Evolutionary conservation across 1,140 invertebrate genomes (phyloP), one percentile per base, ranked within the genome.

Genomic region (Scylla paramamosain): DNA sequence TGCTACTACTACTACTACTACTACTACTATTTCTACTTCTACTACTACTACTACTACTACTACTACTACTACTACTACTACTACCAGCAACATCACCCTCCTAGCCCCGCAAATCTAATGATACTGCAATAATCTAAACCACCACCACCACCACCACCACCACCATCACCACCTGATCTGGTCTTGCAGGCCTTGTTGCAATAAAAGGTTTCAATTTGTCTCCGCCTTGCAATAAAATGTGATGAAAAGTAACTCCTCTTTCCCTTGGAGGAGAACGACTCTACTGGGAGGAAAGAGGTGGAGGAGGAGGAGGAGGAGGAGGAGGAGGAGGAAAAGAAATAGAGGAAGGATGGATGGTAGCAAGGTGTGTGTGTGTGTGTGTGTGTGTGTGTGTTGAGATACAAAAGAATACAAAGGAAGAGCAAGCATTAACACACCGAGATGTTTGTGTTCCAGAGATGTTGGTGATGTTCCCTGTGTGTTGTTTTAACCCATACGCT

Each of bases 151-250:
- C 39, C 6, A 25, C 88, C 10, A n/a, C 20, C 7, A 48, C 10
- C 28, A 48, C 88, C 45, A 46, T 28, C 48, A 29, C 84, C 45
- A 31, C 48, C 31, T 29, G 84, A 29, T 89, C 46, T 77, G 77
- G 32, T 92, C 46, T 84, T 91, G 77, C 88, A 83, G 48, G 29
- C 59, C 77, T 89, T 25, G 46, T 45, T 91, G 89, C 89, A 95
- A 91, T 86, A 95, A 95, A 94, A 94, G 88, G 88, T 59, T 95
- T 95, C 94, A 95, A 95, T 95, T 95, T 95, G 94, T 95, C 94
- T 95, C 89, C 93, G 87, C 89, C 89, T 95, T 91, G 94, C 94
- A 91, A 95, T 95, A 95, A 95, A 95, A 95, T 91, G 88, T 83
- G 91, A 95, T 95, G 94, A 95, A 95, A 95, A 91, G 94, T 95